Conservation (phyloP, 2,113 vertebrate species). For the Psophia crepitans region DNA sequence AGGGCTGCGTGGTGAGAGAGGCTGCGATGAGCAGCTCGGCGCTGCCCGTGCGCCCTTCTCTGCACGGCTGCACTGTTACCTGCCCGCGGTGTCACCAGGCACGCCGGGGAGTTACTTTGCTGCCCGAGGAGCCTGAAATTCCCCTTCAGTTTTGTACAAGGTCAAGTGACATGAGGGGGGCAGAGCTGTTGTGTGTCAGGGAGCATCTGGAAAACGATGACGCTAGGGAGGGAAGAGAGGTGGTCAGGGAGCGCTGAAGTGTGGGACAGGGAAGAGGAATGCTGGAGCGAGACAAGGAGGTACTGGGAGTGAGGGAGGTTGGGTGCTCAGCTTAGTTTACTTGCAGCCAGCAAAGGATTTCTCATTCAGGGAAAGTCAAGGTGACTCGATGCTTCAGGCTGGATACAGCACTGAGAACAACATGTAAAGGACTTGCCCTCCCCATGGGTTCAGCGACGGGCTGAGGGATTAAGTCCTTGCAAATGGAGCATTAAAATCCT, state of each 20-base stretch:
- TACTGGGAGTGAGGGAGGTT: not conserved
- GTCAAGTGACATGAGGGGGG: not conserved
- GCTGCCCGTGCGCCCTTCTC: not conserved
- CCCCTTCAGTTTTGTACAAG: not conserved
- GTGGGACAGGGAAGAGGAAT: not conserved
- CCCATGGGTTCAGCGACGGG: not conserved
- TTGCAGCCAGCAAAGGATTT: not conserved
- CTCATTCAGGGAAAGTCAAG: not conserved
- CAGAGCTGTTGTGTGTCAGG: not conserved
- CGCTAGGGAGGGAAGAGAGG: not conserved
- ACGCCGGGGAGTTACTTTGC: too few species aligned
- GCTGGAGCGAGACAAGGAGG: not conserved
- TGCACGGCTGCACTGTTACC: not conserved
- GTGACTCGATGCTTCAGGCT: not conserved
- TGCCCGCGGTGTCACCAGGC: not conserved
- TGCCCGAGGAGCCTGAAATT: not conserved
- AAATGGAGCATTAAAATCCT: not conserved
- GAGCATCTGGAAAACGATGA: not conserved
- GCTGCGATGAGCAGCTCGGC: not conserved
- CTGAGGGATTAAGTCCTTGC: not conserved
- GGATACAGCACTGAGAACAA: not conserved
- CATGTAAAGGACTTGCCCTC: not conserved
- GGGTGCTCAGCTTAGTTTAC: not conserved
- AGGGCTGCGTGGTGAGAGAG: not conserved
- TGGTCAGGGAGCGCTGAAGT: not conserved